These are phyloP conservation scores for Pachypsylla venusta DNA, from an alignment of 1,140 invertebrate species.

Conservation along the genomic window DNA sequence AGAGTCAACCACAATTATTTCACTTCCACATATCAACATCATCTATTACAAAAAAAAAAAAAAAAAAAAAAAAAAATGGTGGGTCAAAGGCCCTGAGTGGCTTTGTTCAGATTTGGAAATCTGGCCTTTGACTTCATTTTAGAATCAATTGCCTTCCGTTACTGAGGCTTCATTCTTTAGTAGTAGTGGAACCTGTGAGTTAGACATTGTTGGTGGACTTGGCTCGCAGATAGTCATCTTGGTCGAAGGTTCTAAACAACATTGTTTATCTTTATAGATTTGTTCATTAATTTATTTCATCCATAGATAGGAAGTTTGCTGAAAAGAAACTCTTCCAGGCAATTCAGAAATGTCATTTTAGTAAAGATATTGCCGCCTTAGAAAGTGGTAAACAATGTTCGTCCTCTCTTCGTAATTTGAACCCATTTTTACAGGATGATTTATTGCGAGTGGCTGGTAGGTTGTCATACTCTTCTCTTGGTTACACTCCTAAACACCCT, in stretches of 20 bases:
- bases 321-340: neutral
- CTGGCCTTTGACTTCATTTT: neutral
- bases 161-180: no score
- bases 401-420: conserved; percentile 19
- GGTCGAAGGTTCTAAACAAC: neutral
- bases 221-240: neutral
- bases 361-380: conserved; percentile 1
- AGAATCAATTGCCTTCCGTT: neutral
- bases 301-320: neutral
- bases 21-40: no score
- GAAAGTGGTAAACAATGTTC: neutral
- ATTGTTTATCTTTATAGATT: conserved; percentile 8
- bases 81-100: neutral
- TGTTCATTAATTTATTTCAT: neutral
- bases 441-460: conserved; percentile 22
- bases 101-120: neutral
- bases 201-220: neutral
- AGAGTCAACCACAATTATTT: no score
- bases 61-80: no score
- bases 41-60: no score
- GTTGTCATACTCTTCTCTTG: conserved; percentile 15
- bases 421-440: conserved; percentile 3
- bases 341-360: neutral
- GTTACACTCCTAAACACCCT: conserved; percentile 19
- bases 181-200: neutral